phyloP scores from a whole-genome alignment of 64 coral and sea anemone species.

The Catalaphyllia jardinei region DNA sequence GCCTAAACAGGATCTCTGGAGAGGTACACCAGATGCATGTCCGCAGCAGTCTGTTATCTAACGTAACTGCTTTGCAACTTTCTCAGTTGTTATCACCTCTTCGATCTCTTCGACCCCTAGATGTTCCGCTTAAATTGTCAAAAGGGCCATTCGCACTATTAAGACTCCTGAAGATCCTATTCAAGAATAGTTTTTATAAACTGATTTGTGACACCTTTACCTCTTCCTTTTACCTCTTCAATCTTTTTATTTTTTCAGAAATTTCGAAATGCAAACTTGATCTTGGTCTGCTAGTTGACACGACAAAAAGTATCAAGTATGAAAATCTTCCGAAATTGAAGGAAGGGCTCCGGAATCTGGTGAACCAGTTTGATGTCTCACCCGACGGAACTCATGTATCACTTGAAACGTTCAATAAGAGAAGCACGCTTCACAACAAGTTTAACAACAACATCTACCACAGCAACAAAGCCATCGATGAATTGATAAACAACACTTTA shows the following conservation, averaged over 20 bases:
- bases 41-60: too few relatives aligned
- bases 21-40: too few relatives aligned
- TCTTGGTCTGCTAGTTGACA: conserved; percentile 10
- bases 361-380: background rate
- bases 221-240: background rate
- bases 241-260: background rate
- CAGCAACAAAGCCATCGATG: background rate
- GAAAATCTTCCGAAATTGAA: background rate
- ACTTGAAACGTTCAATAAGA: background rate
- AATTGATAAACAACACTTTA: background rate
- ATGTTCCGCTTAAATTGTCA: too few relatives aligned
- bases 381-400: background rate
- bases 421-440: background rate
- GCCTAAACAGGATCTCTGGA: too few relatives aligned
- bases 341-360: background rate
- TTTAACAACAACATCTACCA: background rate
- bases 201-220: background rate
- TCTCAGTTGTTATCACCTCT: too few relatives aligned
- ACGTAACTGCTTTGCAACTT: too few relatives aligned
- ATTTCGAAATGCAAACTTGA: background rate
- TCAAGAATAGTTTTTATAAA: background rate
- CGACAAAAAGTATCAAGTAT: background rate
- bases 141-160: too few relatives aligned
- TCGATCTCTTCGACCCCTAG: too few relatives aligned
- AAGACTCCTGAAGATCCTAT: background rate